These are phyloP conservation scores for Brachyhypopomus occidentalis DNA, from an alignment of 2,113 vertebrate species.

Conservation along the genomic window DNA sequence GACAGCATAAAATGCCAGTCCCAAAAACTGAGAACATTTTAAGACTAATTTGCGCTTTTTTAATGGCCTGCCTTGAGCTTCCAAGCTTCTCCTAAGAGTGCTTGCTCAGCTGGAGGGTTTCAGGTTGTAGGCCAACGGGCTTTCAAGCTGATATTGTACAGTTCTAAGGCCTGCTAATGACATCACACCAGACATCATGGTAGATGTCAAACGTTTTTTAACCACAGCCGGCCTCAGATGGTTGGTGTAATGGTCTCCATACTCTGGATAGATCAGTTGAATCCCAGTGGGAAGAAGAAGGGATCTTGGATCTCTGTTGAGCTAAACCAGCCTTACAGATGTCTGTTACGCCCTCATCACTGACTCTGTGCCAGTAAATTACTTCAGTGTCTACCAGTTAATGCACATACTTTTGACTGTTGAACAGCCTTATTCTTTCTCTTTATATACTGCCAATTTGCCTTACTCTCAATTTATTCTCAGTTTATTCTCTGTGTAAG, in stretches of 20 bases:
- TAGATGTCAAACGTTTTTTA: constrained; percentile 53
- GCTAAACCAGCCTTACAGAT: constrained; percentile 6
- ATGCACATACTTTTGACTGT: neutral
- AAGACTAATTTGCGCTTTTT: constrained; percentile 22
- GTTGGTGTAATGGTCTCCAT: constrained; percentile 45
- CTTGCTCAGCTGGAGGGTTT: constrained; percentile 37
- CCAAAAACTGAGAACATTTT: constrained; percentile 34
- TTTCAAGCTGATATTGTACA: constrained; percentile 22
- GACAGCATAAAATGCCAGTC: constrained; percentile 33
- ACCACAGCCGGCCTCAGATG: constrained; percentile 39
- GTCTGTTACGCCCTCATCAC: neutral
- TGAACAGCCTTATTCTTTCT: too few species aligned
- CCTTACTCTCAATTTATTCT: too few species aligned
- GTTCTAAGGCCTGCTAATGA: constrained; percentile 43
- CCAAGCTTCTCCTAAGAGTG: constrained; percentile 16
- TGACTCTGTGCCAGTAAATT: neutral
- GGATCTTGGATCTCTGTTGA: neutral
- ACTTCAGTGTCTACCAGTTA: neutral
- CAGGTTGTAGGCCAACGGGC: constrained; percentile 7
- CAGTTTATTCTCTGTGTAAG: too few species aligned
- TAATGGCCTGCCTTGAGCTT: constrained; percentile 19
- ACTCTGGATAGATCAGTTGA: constrained; percentile 18
- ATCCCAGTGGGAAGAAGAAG: neutral
- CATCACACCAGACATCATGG: constrained; percentile 49
- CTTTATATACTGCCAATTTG: too few species aligned